Percentiles rank a stretch among this genome's conserved stretches.
Evolutionary conservation across 1,140 invertebrate genomes (phyloP).

Genomic region (Danaus plexippus): DNA sequence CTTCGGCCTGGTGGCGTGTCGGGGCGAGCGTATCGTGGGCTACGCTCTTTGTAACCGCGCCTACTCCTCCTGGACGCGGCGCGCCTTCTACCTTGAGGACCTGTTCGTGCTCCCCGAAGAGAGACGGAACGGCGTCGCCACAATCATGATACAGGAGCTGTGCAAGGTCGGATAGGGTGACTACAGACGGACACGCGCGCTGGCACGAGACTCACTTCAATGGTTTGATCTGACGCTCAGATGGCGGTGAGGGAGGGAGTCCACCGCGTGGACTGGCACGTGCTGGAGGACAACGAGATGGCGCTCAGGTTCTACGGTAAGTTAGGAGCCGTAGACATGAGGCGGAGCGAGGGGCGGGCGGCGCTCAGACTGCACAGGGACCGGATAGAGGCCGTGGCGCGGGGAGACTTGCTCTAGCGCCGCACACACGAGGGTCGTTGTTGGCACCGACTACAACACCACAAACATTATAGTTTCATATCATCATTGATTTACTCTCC

Average conservation of each 20-base stretch:
- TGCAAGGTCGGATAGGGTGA: slow-evolving; percentile 19
- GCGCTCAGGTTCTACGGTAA: slow-evolving; percentile 45
- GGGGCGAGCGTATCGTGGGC: slow-evolving; percentile 22
- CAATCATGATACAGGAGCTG: slow-evolving; percentile 29
- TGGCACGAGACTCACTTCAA: not conserved
- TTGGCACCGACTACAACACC: not conserved
- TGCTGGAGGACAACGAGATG: slow-evolving; percentile 34
- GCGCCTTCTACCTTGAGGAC: slow-evolving; percentile 53
- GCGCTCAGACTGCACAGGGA: slow-evolving; percentile 40
- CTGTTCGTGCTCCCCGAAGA: slow-evolving; percentile 36
- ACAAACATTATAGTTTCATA: no score
- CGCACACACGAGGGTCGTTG: slow-evolving; percentile 5
- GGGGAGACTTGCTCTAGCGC: slow-evolving; percentile 14
- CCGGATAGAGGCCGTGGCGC: slow-evolving; percentile 31
- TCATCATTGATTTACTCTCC: no score
- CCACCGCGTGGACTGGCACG: slow-evolving; percentile 50
- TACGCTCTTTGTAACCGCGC: slow-evolving; percentile 42
- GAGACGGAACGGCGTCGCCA: slow-evolving; percentile 35
- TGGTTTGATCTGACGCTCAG: slow-evolving; percentile 8
- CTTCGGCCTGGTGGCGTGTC: slow-evolving; percentile 41
- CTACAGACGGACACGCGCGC: no score
- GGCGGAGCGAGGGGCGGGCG: slow-evolving; percentile 34
- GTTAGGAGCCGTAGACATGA: slow-evolving; percentile 43
- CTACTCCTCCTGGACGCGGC: slow-evolving; percentile 54
- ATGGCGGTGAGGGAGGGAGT: slow-evolving; percentile 24